phyloP scores from a whole-genome alignment of 2,797 vertebrate species.

The Mus minutoides region DNA sequence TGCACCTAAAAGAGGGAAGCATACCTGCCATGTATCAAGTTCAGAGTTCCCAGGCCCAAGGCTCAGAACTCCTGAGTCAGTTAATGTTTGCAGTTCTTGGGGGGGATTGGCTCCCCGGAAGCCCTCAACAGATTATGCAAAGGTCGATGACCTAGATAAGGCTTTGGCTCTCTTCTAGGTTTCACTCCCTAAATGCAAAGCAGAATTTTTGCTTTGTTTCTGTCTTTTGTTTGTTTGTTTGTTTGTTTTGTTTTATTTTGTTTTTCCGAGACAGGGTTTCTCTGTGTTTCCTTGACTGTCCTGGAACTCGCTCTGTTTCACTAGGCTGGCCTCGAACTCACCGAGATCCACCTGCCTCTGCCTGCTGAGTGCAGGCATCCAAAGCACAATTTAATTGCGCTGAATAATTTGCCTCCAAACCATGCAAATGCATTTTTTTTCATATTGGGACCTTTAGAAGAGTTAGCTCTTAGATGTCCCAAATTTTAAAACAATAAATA shows the following conservation, averaged over 20 bases:
- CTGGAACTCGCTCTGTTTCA: neutral
- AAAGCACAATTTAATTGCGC: neutral
- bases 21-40: rapidly evolving
- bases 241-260: neutral
- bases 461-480: neutral
- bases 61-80: neutral
- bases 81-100: neutral
- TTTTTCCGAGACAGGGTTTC: neutral
- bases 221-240: neutral
- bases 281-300: neutral
- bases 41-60: neutral
- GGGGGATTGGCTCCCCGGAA: neutral
- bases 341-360: neutral
- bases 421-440: neutral
- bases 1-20: neutral
- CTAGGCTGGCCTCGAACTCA: neutral
- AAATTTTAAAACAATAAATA: conserved; percentile 36
- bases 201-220: neutral
- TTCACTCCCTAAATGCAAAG: neutral
- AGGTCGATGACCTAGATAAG: conserved; percentile 37
- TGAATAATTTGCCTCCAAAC: neutral
- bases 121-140: conserved; percentile 31
- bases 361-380: neutral
- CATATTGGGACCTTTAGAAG: neutral
- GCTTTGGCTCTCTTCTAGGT: neutral